phyloP scores from a whole-genome alignment of 2,113 vertebrate species.

The Passer domesticus region DNA sequence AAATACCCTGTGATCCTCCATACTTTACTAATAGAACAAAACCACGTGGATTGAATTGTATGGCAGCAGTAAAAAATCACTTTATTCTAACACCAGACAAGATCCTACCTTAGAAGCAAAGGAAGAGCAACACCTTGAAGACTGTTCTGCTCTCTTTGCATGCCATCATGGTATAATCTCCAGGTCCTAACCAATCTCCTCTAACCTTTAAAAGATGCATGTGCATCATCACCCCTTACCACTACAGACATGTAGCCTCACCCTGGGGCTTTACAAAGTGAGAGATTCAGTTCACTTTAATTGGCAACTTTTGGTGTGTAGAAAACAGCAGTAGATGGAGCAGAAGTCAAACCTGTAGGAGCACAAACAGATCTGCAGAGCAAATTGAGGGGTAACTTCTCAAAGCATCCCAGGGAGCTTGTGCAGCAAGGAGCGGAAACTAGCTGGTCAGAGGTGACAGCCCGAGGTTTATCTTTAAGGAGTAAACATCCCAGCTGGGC shows the following conservation, averaged over 20 bases:
- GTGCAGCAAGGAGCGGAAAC: not conserved
- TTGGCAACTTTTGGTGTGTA: not conserved
- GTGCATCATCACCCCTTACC: not conserved
- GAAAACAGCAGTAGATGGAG: not conserved
- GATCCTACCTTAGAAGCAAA: not conserved
- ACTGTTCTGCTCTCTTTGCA: not conserved
- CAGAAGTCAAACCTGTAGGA: not conserved
- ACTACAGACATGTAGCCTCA: not conserved
- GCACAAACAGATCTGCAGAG: not conserved
- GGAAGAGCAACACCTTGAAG: not conserved
- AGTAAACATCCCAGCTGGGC: not conserved
- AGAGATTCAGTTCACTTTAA: not conserved
- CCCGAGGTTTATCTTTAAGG: not conserved
- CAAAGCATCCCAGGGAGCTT: not conserved
- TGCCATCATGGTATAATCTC: not conserved
- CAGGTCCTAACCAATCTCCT: not conserved
- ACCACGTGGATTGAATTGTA: rapidly evolving
- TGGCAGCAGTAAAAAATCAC: not conserved
- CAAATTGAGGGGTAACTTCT: not conserved
- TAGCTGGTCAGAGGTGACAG: not conserved
- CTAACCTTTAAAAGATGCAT: not conserved
- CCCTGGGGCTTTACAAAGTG: not conserved
- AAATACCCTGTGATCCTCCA: not conserved
- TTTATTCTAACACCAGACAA: not conserved
- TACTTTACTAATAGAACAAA: not conserved